These are phyloP conservation scores for Holacanthus passer DNA, from an alignment of 2,113 vertebrate species.

Conservation along the genomic window DNA sequence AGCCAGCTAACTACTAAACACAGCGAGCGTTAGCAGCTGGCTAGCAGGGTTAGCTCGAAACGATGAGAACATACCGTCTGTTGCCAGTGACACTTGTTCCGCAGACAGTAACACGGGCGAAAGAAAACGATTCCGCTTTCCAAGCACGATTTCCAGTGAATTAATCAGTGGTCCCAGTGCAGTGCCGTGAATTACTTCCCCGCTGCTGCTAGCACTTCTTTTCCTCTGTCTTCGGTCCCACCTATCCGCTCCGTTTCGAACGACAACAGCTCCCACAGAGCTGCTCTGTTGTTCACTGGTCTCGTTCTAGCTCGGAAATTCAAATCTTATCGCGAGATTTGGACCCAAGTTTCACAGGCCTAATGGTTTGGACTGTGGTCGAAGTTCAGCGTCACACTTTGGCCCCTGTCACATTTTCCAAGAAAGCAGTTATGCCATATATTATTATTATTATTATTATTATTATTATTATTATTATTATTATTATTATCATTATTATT, in stretches of 20 bases:
- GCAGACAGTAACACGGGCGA: slow-evolving; percentile 24
- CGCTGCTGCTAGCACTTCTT: slow-evolving; percentile 39
- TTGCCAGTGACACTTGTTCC: slow-evolving; percentile 66
- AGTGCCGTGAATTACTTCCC: slow-evolving; percentile 36
- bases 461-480: too few relatives aligned
- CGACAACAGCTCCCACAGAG: slow-evolving; percentile 60
- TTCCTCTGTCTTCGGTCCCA: slow-evolving; percentile 63
- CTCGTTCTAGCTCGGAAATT: slow-evolving; percentile 71
- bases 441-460: neutral
- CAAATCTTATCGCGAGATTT: slow-evolving; percentile 80
- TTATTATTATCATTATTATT: neutral
- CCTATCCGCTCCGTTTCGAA: slow-evolving; percentile 60
- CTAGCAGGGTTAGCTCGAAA: slow-evolving; percentile 67
- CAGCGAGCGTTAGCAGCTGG: slow-evolving; percentile 66
- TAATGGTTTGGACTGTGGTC: too few relatives aligned
- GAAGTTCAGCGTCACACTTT: neutral
- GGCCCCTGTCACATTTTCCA: neutral
- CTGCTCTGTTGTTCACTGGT: slow-evolving; percentile 70
- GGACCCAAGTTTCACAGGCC: neutral
- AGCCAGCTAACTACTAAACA: slow-evolving; percentile 57
- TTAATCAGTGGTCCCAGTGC: neutral
- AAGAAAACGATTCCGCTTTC: neutral
- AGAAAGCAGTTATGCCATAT: neutral
- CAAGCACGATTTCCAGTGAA: neutral
- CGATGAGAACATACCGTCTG: slow-evolving; percentile 78